These are phyloP conservation scores for Teleogryllus occipitalis DNA, from an alignment of 1,140 invertebrate genomes.

Conservation along the genomic window DNA sequence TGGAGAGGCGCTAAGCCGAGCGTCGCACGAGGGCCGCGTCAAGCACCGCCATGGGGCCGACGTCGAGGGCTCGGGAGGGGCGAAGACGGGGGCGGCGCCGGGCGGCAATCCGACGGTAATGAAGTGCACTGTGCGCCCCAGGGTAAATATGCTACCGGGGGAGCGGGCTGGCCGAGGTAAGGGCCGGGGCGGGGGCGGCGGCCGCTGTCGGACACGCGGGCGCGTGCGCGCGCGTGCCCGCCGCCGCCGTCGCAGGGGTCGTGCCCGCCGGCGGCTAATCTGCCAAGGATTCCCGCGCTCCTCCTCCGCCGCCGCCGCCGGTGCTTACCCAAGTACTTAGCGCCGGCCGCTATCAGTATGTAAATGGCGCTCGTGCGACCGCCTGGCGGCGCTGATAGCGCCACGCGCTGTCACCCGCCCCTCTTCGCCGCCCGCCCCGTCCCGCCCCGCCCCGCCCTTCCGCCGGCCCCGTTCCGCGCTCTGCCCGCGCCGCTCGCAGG, in stretches of 20 bases:
- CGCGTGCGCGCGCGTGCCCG: background rate
- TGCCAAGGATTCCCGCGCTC: background rate
- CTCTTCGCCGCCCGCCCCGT: background rate
- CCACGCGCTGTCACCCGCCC: background rate
- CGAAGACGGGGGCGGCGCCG: no score
- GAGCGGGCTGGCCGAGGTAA: no score
- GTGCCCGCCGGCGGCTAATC: background rate
- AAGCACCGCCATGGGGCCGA: no score
- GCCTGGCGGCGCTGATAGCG: background rate
- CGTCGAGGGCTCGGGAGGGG: no score
- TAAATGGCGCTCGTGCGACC: background rate
- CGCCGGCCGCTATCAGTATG: conserved; percentile 2
- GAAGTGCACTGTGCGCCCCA: background rate
- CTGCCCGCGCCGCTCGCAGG: background rate
- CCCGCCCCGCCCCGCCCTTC: background rate
- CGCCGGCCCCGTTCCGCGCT: background rate
- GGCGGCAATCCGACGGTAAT: background rate
- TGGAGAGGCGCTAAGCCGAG: no score
- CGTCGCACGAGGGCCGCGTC: no score
- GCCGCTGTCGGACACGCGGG: no score
- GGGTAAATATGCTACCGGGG: background rate
- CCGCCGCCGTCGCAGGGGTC: background rate
- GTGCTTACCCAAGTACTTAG: conserved; percentile 3
- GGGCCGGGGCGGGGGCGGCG: no score
- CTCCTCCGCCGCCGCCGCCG: background rate